phyloP scores from a whole-genome alignment of 1,140 invertebrate species.

The Chelonus insularis region DNA sequence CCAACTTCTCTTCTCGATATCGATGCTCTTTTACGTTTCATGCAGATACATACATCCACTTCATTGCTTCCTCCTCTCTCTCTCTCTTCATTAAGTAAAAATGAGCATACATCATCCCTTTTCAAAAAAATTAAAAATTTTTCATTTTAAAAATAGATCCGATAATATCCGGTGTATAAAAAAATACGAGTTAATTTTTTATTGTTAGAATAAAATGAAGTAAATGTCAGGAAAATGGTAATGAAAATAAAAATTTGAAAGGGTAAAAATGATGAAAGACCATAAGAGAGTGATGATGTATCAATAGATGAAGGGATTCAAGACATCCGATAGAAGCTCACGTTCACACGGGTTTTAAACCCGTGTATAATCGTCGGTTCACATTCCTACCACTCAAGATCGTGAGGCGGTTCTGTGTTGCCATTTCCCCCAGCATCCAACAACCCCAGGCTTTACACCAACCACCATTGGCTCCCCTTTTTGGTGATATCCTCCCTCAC shows the following conservation, averaged over 20 bases:
- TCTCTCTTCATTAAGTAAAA: no score
- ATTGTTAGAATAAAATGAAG: neutral
- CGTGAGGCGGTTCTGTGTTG: no score
- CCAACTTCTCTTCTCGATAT: neutral
- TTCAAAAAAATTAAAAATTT: neutral
- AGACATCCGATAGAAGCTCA: conserved; percentile 27
- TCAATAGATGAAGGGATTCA: conserved; percentile 24
- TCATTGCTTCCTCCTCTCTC: neutral
- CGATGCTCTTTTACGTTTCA: conserved; percentile 10
- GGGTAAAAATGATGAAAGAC: neutral
- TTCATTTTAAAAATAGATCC: no score
- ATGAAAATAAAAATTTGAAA: conserved; percentile 3
- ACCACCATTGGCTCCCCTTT: neutral
- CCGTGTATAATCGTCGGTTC: conserved; percentile 18
- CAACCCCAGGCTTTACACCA: conserved; percentile 26
- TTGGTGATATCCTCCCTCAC: no score
- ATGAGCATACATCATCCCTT: no score
- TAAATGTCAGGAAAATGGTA: neutral
- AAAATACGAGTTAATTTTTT: no score
- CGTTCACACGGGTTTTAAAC: conserved; percentile 19
- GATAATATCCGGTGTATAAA: no score
- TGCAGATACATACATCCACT: neutral
- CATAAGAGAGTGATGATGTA: conserved; percentile 2
- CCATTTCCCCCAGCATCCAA: conserved; percentile 32
- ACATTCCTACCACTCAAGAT: conserved; percentile 11